These are phyloP conservation scores for Alauda arvensis DNA, from an alignment of 2,797 vertebrate genomes.

Conservation along the genomic window DNA sequence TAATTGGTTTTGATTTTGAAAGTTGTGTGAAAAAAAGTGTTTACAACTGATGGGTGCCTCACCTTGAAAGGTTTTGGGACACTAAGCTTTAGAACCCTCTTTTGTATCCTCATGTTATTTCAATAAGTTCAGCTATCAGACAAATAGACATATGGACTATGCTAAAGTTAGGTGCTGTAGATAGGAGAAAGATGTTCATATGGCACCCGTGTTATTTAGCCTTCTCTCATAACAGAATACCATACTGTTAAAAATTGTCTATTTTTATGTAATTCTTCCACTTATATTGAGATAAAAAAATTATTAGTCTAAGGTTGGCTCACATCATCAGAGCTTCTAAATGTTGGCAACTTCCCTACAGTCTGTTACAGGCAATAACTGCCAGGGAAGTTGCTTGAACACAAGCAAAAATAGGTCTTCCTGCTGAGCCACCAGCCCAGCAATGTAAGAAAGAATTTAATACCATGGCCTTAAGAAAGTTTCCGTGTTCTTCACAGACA, in stretches of 20 bases:
- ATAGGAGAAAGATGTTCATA: slow-evolving; percentile 72
- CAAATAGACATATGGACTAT: slow-evolving; percentile 79
- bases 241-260: slow-evolving; percentile 79
- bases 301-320: slow-evolving; percentile 83
- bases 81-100: slow-evolving; percentile 42
- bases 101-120: slow-evolving; percentile 57
- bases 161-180: slow-evolving; percentile 77
- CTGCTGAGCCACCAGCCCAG: slow-evolving; percentile 70
- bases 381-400: slow-evolving; percentile 78
- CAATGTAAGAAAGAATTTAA: slow-evolving; percentile 51
- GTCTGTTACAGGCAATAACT: slow-evolving; percentile 77
- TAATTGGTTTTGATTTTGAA: slow-evolving; percentile 33
- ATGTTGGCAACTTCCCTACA: slow-evolving; percentile 77
- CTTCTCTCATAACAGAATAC: slow-evolving; percentile 71
- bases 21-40: not conserved
- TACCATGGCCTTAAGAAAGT: slow-evolving; percentile 70
- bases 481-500: slow-evolving; percentile 64
- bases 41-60: slow-evolving; percentile 37
- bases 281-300: slow-evolving; percentile 82
- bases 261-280: slow-evolving; percentile 82
- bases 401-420: slow-evolving; percentile 76
- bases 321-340: slow-evolving; percentile 75
- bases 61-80: slow-evolving; percentile 36
- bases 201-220: slow-evolving; percentile 68
- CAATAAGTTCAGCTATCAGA: slow-evolving; percentile 73